phyloP scores from a whole-genome alignment of 2,888 invertebrate genomes.

The Endotricha flammealis region DNA sequence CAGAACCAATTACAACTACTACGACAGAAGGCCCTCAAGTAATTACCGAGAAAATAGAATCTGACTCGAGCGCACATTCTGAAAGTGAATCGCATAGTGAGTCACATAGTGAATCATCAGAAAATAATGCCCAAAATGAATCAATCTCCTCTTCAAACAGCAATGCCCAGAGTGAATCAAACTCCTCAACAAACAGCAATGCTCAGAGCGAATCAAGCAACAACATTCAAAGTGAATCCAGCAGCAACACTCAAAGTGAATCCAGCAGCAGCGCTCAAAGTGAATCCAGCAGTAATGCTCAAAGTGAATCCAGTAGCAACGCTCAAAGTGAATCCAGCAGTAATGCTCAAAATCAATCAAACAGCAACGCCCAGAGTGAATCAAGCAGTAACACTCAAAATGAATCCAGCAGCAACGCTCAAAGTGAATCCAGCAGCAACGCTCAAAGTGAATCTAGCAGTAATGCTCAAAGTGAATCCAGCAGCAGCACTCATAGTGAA shows the following conservation, averaged over 20 bases:
- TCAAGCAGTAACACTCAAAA: no score
- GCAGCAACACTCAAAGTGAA: background rate
- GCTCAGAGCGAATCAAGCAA: background rate
- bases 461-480: background rate
- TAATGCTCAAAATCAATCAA: background rate
- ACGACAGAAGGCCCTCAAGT: slow-evolving; percentile 1
- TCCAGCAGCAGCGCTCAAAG: background rate
- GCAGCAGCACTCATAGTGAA: background rate
- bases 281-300: background rate
- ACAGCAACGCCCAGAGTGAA: no score
- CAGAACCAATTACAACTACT: slow-evolving; percentile 1
- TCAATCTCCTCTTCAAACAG: no score
- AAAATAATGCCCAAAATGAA: background rate
- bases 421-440: no score
- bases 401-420: no score
- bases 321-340: background rate
- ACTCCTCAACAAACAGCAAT: no score
- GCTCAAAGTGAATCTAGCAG: no score
- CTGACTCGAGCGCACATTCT: background rate
- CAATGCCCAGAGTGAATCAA: background rate
- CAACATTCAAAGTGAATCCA: background rate
- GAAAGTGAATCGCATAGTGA: slow-evolving; percentile 2
- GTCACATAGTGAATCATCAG: slow-evolving; percentile 2
- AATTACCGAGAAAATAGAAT: slow-evolving; percentile 3
- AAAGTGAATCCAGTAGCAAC: background rate